These are phyloP conservation scores for Dinomys branickii DNA, from an alignment of 2,113 vertebrate genomes.

Conservation along the genomic window DNA sequence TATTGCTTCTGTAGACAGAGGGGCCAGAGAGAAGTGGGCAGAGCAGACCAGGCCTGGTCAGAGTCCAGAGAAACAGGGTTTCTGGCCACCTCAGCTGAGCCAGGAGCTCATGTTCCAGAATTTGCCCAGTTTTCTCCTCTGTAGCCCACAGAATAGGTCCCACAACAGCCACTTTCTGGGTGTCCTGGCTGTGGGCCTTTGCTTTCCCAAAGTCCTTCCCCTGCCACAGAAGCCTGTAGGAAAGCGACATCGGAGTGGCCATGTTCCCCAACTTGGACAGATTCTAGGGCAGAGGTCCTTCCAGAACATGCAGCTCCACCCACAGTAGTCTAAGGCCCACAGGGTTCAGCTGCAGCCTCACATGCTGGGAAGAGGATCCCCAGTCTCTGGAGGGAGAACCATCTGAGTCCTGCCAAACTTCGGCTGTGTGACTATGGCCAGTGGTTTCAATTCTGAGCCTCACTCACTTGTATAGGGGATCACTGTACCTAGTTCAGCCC, in stretches of 20 bases:
- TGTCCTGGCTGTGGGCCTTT: not conserved
- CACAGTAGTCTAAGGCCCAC: not conserved
- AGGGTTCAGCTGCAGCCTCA: not conserved
- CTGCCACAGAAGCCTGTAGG: too few relatives aligned
- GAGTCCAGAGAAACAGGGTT: not conserved
- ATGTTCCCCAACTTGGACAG: not conserved
- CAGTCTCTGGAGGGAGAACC: not conserved
- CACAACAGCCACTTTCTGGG: too few relatives aligned
- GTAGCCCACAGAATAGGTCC: too few relatives aligned
- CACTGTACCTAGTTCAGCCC: too few relatives aligned
- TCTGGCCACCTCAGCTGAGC: not conserved
- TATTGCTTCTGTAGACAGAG: not conserved
- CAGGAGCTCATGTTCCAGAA: not conserved
- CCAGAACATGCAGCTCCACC: fast-evolving
- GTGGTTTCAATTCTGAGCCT: not conserved
- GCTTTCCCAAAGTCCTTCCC: not conserved
- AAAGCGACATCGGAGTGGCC: not conserved
- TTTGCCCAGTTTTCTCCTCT: too few relatives aligned
- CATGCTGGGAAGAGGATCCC: fast-evolving
- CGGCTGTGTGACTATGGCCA: not conserved
- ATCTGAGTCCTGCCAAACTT: not conserved
- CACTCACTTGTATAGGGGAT: not conserved
- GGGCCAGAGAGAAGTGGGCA: not conserved
- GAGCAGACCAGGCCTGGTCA: not conserved
- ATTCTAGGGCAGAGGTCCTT: not conserved